Base-by-base conservation (phyloP, 2,797 vertebrate species). In the Scolopax bukidnonensis region DNA sequence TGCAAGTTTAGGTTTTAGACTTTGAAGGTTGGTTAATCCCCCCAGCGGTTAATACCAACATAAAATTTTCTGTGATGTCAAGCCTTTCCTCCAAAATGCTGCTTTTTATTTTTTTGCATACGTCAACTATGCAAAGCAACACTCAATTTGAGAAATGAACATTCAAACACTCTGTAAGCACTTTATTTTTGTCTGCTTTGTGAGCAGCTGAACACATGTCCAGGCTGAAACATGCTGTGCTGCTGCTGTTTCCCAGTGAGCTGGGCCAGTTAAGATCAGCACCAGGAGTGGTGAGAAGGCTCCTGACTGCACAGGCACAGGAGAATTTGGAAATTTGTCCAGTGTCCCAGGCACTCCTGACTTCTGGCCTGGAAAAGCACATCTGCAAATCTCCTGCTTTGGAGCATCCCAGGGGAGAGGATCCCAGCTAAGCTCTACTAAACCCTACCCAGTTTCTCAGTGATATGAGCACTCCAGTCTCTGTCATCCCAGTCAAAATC, bases 161-260 rank as follows among this genome's bases (percentile, higher is more conserved):
- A 88, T 97, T 97, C 92, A 76, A 73, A 78, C 63, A 38, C 86
- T 92, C 88, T 50, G 64, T 84, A 56, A 96, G 87, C 90, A 80
- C 93, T 96, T 95, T 89, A 95, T 96, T 96, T 96, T 96, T 95
- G 79, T 90, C 90, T 3, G 25, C 90, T 96, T 96, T 93, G 93
- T 90, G 59, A 96, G 91, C 83, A 89, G 90, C 94, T 96, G 75
- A 95, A 77, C 86, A 84, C 79, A 63, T 40, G 75, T 87, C 87
- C 93, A 56, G 85, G 74, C 81, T 95, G 94, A 92, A 94, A 83
- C 17, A 38, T 20, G 7, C 86, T 1, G 74, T 76, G 78, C 53
- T 65, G 87, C 91, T 18, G 53, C 91, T 18, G 47, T 67, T 95
- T 88, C 88, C 80, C 7, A 0, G 16, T 6, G 5, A n/a, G 18